Conservation (phyloP, 2,888 invertebrate species). For the Eristalis pertinax region DNA sequence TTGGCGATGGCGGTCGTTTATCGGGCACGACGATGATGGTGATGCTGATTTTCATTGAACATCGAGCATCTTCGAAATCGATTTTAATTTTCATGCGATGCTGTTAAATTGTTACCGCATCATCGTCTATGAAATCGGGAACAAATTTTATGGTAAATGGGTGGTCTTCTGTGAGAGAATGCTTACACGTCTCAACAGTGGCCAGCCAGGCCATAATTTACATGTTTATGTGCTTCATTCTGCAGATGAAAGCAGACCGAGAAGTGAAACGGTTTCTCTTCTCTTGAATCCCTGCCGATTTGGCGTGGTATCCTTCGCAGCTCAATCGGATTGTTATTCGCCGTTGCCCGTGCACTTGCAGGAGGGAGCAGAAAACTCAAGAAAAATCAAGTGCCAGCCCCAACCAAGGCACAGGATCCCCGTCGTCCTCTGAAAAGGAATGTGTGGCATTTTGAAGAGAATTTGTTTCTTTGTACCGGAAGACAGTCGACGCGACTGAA, state of each 20-base stretch:
- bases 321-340: not conserved
- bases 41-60: not conserved
- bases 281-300: constrained; percentile 1
- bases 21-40: not conserved
- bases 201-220: not conserved
- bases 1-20: not conserved
- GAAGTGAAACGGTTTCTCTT: not conserved
- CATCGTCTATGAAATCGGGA: not conserved
- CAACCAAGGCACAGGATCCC: not conserved
- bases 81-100: not conserved
- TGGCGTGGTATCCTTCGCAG: constrained; percentile 5
- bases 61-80: not conserved
- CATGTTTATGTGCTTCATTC: constrained; percentile 28
- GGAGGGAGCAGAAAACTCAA: no score
- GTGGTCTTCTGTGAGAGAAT: not conserved
- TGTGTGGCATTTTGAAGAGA: constrained; percentile 7
- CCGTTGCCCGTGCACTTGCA: not conserved
- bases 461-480: constrained; percentile 40
- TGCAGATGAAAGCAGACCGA: constrained; percentile 35
- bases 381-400: not conserved
- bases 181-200: not conserved
- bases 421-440: constrained; percentile 35
- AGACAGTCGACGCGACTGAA: constrained; percentile 53
- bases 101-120: not conserved
- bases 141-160: no score